Percentiles rank a stretch among this genome's conserved stretches.
These are phyloP conservation scores for Stenurella melanura DNA, from an alignment of 2,888 invertebrate genomes.

Conservation along the genomic window DNA sequence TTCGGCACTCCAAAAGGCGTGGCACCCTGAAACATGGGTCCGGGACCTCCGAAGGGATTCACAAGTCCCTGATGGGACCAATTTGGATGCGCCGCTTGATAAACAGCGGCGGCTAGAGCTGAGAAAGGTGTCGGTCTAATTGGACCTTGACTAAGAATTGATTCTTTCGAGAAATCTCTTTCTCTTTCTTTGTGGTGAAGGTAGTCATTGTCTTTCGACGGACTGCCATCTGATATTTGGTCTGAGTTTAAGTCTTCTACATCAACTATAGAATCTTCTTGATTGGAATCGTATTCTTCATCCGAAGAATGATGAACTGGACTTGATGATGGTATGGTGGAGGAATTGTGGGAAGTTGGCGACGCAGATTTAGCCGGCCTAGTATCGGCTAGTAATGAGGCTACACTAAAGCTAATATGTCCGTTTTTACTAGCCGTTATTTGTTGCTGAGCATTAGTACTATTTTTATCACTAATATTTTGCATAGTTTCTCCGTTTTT, in stretches of 20 bases:
- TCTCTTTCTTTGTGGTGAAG: slow-evolving; percentile 57
- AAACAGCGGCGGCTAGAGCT: slow-evolving; percentile 82
- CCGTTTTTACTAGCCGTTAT: slow-evolving; percentile 76
- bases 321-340: slow-evolving; percentile 71
- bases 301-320: slow-evolving; percentile 75
- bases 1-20: slow-evolving; percentile 73
- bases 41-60: slow-evolving; percentile 75
- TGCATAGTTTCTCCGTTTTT: slow-evolving; percentile 70
- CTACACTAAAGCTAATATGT: slow-evolving; percentile 90
- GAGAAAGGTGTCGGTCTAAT: slow-evolving; percentile 87
- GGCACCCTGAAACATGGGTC: slow-evolving; percentile 81
- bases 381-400: slow-evolving; percentile 89
- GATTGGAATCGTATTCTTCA: slow-evolving; percentile 82
- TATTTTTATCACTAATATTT: slow-evolving; percentile 70
- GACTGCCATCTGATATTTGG: slow-evolving; percentile 63
- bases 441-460: slow-evolving; percentile 62
- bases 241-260: slow-evolving; percentile 85
- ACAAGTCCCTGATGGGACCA: slow-evolving; percentile 79
- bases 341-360: slow-evolving; percentile 74
- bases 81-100: slow-evolving; percentile 72
- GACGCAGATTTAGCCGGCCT: slow-evolving; percentile 77
- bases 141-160: slow-evolving; percentile 75
- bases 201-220: slow-evolving; percentile 69
- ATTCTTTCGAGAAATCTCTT: slow-evolving; percentile 64
- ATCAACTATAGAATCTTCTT: slow-evolving; percentile 84